phyloP scores from a whole-genome alignment of 2,797 vertebrate species.

The Sebastes taczanowskii region DNA sequence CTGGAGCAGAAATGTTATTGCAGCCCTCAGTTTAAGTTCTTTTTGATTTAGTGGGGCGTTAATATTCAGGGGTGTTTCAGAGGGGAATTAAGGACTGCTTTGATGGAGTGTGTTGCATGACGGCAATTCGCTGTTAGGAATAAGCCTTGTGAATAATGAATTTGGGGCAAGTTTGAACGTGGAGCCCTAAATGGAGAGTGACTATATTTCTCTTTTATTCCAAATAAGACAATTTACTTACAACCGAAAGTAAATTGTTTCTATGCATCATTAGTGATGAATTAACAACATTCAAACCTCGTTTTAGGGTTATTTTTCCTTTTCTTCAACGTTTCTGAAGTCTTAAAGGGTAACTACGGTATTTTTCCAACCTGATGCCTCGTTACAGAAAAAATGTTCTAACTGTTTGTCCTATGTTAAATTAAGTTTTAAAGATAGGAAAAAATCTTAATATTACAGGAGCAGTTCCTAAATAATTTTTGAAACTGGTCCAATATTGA shows the following conservation, averaged over 20 bases:
- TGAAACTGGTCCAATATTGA: not conserved
- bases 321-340: not conserved
- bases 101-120: conserved; percentile 61
- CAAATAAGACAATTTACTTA: conserved; percentile 32
- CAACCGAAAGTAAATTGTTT: conserved; percentile 18
- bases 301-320: not conserved
- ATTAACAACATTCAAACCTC: not conserved
- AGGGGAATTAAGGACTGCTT: conserved; percentile 57
- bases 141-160: conserved; percentile 67
- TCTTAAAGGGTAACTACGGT: not conserved
- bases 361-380: no score
- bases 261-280: conserved; percentile 1
- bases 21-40: conserved; percentile 44
- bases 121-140: conserved; percentile 39
- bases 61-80: conserved; percentile 60
- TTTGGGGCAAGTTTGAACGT: conserved; percentile 48
- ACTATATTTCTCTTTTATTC: conserved; percentile 9
- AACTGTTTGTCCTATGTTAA: no score
- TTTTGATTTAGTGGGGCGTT: conserved; percentile 59
- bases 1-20: conserved; percentile 50
- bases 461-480: not conserved
- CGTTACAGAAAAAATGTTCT: no score
- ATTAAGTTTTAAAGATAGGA: no score
- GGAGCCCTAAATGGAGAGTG: conserved; percentile 5
- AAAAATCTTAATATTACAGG: no score